Evolutionary conservation across 1,140 invertebrate genomes (phyloP).

Genomic region (Heliconius eleuchia): DNA sequence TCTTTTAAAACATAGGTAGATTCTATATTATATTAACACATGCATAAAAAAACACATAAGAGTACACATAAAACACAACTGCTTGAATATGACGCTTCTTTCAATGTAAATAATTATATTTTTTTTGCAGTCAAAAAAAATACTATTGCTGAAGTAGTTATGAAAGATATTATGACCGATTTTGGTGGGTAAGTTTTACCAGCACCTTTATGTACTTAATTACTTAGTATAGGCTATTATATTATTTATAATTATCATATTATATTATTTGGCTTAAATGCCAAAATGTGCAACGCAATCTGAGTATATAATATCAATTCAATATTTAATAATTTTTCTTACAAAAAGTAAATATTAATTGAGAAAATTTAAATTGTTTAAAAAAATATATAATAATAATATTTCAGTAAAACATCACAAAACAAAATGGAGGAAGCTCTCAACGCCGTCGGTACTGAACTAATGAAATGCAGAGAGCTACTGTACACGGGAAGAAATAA

Average conservation of each 20-base stretch:
- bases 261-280: too few relatives aligned
- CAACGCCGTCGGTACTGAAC: constrained; percentile 48
- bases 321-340: too few relatives aligned
- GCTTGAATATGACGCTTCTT: background rate
- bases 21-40: too few relatives aligned
- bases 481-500: constrained; percentile 24
- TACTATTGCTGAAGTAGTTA: background rate
- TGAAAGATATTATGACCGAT: background rate
- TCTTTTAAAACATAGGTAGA: background rate
- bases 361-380: too few relatives aligned
- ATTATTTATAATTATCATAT: too few relatives aligned
- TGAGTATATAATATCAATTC: too few relatives aligned
- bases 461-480: constrained; percentile 48
- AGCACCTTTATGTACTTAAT: background rate
- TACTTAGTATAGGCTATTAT: too few relatives aligned
- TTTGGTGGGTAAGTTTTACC: background rate
- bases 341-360: too few relatives aligned
- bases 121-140: background rate
- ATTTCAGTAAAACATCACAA: constrained; percentile 4
- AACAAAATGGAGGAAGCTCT: constrained; percentile 51
- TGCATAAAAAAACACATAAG: too few relatives aligned
- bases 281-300: too few relatives aligned
- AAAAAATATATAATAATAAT: too few relatives aligned
- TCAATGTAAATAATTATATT: constrained; percentile 9
- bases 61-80: too few relatives aligned